Base-by-base conservation (phyloP, 2,888 invertebrate species). In the Heterodera filipjevi region DNA sequence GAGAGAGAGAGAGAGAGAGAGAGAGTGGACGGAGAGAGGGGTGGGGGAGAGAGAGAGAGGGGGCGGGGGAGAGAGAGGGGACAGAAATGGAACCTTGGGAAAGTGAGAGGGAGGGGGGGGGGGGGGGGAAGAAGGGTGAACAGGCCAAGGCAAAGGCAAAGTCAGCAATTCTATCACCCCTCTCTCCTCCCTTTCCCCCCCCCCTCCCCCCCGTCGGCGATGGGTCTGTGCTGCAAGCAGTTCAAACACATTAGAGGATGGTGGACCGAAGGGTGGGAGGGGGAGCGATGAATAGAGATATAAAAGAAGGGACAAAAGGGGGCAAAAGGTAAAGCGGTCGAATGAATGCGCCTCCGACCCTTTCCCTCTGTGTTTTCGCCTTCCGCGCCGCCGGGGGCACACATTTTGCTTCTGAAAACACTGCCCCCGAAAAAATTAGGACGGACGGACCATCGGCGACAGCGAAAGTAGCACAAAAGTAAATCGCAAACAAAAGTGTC, bases 401-500 rank as follows among this genome's bases (percentile, higher is more conserved):
- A 10, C 22, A 16, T 68, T 27, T 12, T 22, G 19, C 16, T 19
- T 12, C 14, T 32, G 32, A 33, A 68, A 35, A 35, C 27, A 66
- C 8, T 5, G 68, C 68, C 22, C 30, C 66, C 66, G 33, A 32
- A 16, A 12, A 66, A 68, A 68, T 14, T 33, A 19, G 68, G 68
- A 19, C 53, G 53, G 53, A 53, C 5, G 53, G 16, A 53, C 59
- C 27, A 22, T 2, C 27, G n/a, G 59, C n/a, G 22, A n/a, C 22
- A 59, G 59, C 59, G 59, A 59, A 59, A 59, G 59, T 27, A 59
- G 59, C 59, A 59, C 59, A 59, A 59, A 59, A 59, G 59, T 27
- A 59, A 59, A 59, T 59, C 59, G 68, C 68, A 68, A 68, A 68
- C 68, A 68, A 68, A 68, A 68, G 68, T 68, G 68, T 68, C 68